A percentile compares a stretch with the other conserved stretches of the same genome.
Evolutionary conservation across 2,113 vertebrate species (phyloP).

Genomic region (Dolichallabes microphthalmus): DNA sequence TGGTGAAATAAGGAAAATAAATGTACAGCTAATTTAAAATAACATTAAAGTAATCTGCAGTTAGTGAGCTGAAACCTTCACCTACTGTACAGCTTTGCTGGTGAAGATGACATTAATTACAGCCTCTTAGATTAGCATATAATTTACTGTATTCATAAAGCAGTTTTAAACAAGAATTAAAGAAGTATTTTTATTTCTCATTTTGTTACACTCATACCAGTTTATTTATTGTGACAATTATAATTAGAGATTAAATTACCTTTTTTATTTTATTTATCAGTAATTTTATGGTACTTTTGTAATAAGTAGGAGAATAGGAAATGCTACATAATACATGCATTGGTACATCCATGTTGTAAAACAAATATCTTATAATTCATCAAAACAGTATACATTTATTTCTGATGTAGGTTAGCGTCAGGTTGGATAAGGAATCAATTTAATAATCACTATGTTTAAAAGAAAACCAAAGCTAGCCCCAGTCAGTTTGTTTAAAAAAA

Average conservation of each 20-base stretch:
- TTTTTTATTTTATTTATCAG: neutral
- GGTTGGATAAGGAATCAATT: neutral
- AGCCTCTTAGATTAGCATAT: neutral
- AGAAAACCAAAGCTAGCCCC: neutral
- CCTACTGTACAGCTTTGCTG: neutral
- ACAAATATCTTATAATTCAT: neutral
- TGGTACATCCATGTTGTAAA: neutral
- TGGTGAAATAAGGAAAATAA: neutral
- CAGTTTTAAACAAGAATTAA: neutral
- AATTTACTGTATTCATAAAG: neutral
- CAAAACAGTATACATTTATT: too few species aligned
- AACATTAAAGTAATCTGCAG: neutral
- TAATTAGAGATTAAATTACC: neutral
- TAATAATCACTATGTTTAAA: neutral
- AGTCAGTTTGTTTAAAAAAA: neutral
- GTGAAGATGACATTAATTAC: neutral
- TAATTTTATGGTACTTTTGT: too few species aligned
- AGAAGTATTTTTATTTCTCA: neutral
- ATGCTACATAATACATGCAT: too few species aligned
- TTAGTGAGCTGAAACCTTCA: neutral
- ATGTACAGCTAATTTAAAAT: neutral
- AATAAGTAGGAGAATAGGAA: too few species aligned
- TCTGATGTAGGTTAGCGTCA: neutral
- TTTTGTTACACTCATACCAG: neutral
- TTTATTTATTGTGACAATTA: neutral